Base-by-base conservation (phyloP, 2,888 invertebrate genomes). In the Patella depressa region DNA sequence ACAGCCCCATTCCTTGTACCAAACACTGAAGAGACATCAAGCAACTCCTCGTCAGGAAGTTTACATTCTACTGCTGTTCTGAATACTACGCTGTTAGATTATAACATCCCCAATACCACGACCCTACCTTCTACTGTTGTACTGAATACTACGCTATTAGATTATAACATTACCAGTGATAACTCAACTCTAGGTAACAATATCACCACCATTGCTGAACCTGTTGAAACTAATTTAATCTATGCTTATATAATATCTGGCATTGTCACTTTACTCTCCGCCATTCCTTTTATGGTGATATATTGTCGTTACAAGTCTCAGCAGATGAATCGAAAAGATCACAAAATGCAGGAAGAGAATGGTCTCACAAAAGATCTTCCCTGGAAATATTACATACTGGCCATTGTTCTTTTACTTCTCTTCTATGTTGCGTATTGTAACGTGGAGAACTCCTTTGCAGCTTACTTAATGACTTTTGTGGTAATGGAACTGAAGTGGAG, bases 1-100 rank as follows among this genome's bases (percentile, higher is more conserved):
- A 90, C 91, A n/a, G 90, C 91, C 75, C 92, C 92, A 34, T 92
- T 92, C 81, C 83, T 91, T 12, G 84, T 86, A 7, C 74, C 79
- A 53, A 79, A 72, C n/a, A 57, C 71, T 29, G 55, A 74, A 24
- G 53, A 15, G 45, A 70, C 75, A 65, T 24, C 24, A 17, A 69
- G 14, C 71, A 59, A 74, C 15, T 15, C 53, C 14, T 70, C 53
- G 34, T 34, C 34, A 5, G 0, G 5, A 34, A 34, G 0, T 5
- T 29, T 34, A 34, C 7, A 3, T 0, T 34, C 34, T 34, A 34
- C 34, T 34, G 5, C 0, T 34, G 34, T 34, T 4, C 34, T 34
- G 34, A 34, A 34, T 34, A 34, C 7, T 45, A 45, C 45, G 45
- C 7, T 45, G 1, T 45, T 45, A 7, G 45, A 9, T 7, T 45